Base-by-base conservation (phyloP, 1,140 invertebrate species). In the Scylla paramamosain region DNA sequence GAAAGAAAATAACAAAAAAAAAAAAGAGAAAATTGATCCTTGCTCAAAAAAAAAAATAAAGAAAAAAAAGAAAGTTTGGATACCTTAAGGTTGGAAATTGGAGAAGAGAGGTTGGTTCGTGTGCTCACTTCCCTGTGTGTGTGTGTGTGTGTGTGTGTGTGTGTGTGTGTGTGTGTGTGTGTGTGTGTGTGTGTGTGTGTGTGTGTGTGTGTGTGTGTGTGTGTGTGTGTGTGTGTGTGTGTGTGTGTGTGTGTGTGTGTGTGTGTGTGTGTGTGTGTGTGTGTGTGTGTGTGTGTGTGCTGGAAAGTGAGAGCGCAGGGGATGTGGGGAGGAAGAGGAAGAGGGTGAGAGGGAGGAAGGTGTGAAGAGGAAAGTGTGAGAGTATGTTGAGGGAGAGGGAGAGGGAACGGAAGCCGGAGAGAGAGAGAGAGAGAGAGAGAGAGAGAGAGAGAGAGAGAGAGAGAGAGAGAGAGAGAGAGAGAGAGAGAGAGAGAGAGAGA, bases 141-240 rank as follows among this genome's bases (percentile, higher is more conserved):
- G 45, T 45, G 46, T 45, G 46, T 45, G 46, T 45, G 46, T 28
- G 39, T 28, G 39, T 87, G 39, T 87, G 8, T 87, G 39, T 87
- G 39, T 31, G 12, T 8, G 39, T 87, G 39, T 48, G 46, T 90
- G 46, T 90, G 46, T 90, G 46, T 46, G 46, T 46, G 46, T 90
- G 46, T 90, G 46, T 90, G 46, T 46, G n/a, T 46, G 16, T 87
- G 39, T 87, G 39, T 87, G 39, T 87, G 39, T 87, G 39, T 87
- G 39, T 87, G 39, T 87, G 84, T 87, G 84, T 87, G 84, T 87
- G 84, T 87, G 84, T 90, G 88, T 90, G 88, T 90, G 10, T 46
- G 39, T 28, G 39, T 87, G 39, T 87, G 39, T 87, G 39, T 87
- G 84, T 87, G 84, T 87, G 16, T 87, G 3, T 32, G 3, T 29